Percentiles rank a stretch among this genome's conserved stretches.
These are phyloP conservation scores for Empidonax alnorum DNA, from an alignment of 2,113 vertebrate genomes.

Conservation along the genomic window DNA sequence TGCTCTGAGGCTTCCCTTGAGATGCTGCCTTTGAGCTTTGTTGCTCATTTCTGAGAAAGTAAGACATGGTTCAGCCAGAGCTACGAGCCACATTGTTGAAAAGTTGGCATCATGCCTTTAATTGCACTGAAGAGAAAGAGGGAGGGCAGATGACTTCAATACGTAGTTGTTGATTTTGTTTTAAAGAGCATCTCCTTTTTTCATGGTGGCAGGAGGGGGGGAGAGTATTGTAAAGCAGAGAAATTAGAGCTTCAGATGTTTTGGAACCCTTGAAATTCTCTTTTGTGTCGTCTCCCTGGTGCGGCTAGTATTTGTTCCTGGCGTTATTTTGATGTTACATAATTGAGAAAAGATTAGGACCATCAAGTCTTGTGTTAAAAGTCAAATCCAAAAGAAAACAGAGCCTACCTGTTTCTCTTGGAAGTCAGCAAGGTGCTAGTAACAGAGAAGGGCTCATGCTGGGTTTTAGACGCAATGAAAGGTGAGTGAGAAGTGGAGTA, in stretches of 20 bases:
- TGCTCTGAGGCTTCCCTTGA: neutral
- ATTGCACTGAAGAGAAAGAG: neutral
- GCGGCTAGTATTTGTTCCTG: neutral
- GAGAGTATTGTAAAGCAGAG: neutral
- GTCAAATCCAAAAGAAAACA: neutral
- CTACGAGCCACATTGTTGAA: neutral
- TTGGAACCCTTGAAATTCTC: neutral
- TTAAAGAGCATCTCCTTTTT: neutral
- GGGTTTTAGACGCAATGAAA: neutral
- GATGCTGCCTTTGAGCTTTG: neutral
- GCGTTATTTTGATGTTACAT: neutral
- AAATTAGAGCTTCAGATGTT: neutral
- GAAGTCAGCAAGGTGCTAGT: slow-evolving; percentile 3
- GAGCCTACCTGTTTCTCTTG: neutral
- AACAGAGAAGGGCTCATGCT: neutral
- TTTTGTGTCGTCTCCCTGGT: neutral
- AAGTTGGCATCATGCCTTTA: neutral
- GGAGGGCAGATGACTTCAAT: neutral
- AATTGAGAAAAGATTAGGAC: slow-evolving; percentile 11
- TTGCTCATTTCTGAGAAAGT: neutral
- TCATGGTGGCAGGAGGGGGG: neutral
- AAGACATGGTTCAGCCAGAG: neutral
- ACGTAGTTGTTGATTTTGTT: neutral
- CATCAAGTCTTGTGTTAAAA: slow-evolving; percentile 2
- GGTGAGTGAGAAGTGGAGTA: neutral